These are phyloP conservation scores for Sphecodes monilicornis DNA, from an alignment of 2,888 invertebrate genomes.

Conservation along the genomic window DNA sequence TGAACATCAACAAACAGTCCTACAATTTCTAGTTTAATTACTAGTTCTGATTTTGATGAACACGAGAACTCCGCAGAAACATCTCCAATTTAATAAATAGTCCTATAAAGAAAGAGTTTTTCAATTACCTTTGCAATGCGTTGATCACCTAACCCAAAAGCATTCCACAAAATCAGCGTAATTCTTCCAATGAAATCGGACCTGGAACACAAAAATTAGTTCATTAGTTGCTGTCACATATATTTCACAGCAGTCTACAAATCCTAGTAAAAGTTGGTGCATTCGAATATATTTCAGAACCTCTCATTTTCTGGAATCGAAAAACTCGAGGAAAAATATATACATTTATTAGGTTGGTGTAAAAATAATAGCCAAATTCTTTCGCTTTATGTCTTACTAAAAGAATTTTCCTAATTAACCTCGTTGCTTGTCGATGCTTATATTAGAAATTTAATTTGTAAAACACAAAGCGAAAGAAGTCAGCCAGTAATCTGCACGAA, in stretches of 20 bases:
- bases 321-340: neutral
- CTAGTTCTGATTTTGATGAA: neutral
- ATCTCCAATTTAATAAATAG: neutral
- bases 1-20: neutral
- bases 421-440: no score
- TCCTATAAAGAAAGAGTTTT: neutral
- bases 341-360: neutral
- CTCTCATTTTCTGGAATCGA: no score
- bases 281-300: no score
- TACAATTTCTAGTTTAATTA: neutral
- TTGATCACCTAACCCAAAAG: neutral
- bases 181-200: neutral
- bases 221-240: neutral
- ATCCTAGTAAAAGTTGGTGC: no score
- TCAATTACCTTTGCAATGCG: neutral
- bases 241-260: neutral
- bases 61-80: neutral
- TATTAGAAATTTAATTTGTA: no score
- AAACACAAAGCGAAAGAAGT: no score
- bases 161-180: neutral
- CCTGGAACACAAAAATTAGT: neutral
- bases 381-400: neutral
- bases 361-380: neutral
- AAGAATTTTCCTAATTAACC: no score
- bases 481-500: no score